These are phyloP conservation scores for Orussus abietinus DNA, from an alignment of 1,140 invertebrate species.

Conservation along the genomic window DNA sequence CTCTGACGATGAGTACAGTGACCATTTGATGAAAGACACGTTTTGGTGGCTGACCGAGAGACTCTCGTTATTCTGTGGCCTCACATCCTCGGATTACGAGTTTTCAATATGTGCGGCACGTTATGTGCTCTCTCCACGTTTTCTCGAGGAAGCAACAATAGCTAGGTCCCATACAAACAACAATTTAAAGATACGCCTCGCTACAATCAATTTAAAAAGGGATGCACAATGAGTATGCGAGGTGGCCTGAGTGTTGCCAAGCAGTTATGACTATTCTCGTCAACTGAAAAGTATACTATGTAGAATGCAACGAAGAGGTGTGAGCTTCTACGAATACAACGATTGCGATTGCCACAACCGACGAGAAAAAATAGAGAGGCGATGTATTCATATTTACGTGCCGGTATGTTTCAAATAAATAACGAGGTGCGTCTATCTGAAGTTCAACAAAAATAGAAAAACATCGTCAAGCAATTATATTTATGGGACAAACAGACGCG, in stretches of 20 bases:
- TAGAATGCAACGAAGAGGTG: background rate
- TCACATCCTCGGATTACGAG: constrained; percentile 10
- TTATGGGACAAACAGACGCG: constrained; percentile 21
- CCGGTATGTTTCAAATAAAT: constrained; percentile 2
- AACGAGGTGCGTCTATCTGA: no score
- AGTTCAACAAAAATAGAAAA: constrained; percentile 8
- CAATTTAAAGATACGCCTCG: constrained; percentile 41
- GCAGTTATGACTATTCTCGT: constrained; percentile 19
- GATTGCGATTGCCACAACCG: constrained; percentile 2
- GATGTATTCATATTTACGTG: background rate
- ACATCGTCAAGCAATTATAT: constrained; percentile 12
- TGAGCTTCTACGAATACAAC: background rate
- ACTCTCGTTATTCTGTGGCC: constrained; percentile 52
- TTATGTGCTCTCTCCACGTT: constrained; percentile 13
- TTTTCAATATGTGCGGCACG: background rate
- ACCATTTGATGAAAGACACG: constrained; percentile 51
- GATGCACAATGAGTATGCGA: constrained; percentile 57
- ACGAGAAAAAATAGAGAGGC: constrained; percentile 2
- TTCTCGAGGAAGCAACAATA: constrained; percentile 23
- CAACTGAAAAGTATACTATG: no score
- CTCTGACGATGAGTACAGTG: constrained; percentile 48
- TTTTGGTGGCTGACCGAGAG: constrained; percentile 20
- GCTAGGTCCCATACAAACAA: constrained; percentile 26
- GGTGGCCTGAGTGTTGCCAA: constrained; percentile 36
- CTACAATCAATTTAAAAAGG: constrained; percentile 44